phyloP scores from a whole-genome alignment of 64 coral and sea anemone species.

The Dendrophyllia cribrosa region DNA sequence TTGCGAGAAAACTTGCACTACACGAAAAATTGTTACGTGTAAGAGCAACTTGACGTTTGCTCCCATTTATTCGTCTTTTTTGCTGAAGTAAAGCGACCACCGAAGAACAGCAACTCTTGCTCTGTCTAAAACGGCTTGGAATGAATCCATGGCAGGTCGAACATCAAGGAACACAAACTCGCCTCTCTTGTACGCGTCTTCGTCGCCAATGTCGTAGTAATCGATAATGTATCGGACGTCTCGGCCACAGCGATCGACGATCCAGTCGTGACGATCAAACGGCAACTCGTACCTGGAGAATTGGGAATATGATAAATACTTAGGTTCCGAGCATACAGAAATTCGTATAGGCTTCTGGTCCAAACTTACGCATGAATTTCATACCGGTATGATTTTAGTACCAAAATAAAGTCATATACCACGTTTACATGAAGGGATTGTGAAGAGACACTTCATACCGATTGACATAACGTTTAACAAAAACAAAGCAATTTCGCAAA shows the following conservation, averaged over 20 bases:
- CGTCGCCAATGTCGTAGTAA: constrained; percentile 98
- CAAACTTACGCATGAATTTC: too few species aligned
- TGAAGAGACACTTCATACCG: too few species aligned
- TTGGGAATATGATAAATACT: not conserved
- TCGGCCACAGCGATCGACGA: constrained; percentile 90
- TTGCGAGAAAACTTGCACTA: too few species aligned
- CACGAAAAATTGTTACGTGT: too few species aligned
- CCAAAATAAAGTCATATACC: too few species aligned
- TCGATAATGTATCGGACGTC: constrained; percentile 97
- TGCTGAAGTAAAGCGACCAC: constrained; percentile 90
- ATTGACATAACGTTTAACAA: too few species aligned
- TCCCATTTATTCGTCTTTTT: constrained; percentile 53
- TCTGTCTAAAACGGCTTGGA: constrained; percentile 84
- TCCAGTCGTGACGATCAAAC: constrained; percentile 99
- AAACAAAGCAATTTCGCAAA: too few species aligned
- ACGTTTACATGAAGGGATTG: too few species aligned
- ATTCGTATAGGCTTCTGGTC: too few species aligned
- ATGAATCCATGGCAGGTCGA: constrained; percentile 93
- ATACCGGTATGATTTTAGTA: too few species aligned
- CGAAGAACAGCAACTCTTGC: constrained; percentile 92
- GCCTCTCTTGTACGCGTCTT: constrained; percentile 92
- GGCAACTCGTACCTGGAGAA: constrained; percentile 87
- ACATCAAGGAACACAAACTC: constrained; percentile 96
- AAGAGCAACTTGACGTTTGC: too few species aligned
- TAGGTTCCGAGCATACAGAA: not conserved